Evolutionary conservation across 2,888 invertebrate species (phyloP).

Genomic region (Stictocephala bisonia): DNA sequence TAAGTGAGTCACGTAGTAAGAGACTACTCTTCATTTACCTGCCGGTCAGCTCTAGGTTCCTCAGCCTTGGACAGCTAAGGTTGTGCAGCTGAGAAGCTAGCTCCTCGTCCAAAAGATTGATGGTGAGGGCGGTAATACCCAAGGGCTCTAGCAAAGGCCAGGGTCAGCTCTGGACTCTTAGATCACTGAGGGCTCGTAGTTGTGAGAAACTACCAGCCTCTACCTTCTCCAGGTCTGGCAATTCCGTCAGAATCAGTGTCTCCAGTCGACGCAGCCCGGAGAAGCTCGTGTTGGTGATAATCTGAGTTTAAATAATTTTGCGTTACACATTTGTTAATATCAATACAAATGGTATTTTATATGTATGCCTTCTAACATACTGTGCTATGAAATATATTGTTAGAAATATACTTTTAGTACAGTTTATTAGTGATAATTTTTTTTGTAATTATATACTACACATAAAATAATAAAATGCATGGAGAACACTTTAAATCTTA

Average conservation of each 20-base stretch:
- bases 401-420: no score
- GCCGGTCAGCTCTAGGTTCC: slow-evolving; percentile 84
- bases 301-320: slow-evolving; percentile 67
- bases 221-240: slow-evolving; percentile 78
- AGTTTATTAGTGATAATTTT: no score
- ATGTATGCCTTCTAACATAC: no score
- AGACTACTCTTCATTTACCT: slow-evolving; percentile 69
- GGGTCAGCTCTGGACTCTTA: slow-evolving; percentile 80
- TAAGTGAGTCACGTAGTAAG: no score
- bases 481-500: no score
- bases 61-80: slow-evolving; percentile 67
- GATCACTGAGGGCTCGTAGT: slow-evolving; percentile 76
- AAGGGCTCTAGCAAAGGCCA: slow-evolving; percentile 74
- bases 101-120: slow-evolving; percentile 73
- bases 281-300: slow-evolving; percentile 78
- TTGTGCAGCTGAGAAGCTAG: slow-evolving; percentile 37
- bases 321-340: no score
- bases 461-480: no score
- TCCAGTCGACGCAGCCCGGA: slow-evolving; percentile 77
- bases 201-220: slow-evolving; percentile 81
- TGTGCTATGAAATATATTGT: no score
- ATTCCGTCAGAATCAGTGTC: slow-evolving; percentile 78
- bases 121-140: slow-evolving; percentile 81
- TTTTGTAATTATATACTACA: no score
- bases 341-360: no score